Percentiles rank a stretch among this genome's conserved stretches.
Evolutionary conservation across 35 echinoderm and acorn worm genomes (phyloP).

Genomic region (Diadema setosum): DNA sequence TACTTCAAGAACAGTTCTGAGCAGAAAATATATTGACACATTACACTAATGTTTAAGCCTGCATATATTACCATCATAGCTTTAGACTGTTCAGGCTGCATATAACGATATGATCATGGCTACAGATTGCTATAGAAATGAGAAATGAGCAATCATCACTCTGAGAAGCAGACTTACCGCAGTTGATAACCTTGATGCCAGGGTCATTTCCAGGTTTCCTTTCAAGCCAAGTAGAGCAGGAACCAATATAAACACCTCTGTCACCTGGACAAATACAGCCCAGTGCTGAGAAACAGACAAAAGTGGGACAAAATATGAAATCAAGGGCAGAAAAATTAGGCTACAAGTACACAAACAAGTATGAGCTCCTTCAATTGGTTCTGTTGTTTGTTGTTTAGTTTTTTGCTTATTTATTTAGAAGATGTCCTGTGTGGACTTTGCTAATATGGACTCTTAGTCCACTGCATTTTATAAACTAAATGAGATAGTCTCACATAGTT

Average conservation of each 20-base stretch:
- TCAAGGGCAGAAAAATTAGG: not conserved
- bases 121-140: not conserved
- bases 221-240: slow-evolving; percentile 91
- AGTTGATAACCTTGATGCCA: slow-evolving; percentile 95
- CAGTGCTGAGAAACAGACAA: slow-evolving; percentile 71
- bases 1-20: not conserved
- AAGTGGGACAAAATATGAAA: not conserved
- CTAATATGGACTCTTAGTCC: not conserved
- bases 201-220: slow-evolving; percentile 96
- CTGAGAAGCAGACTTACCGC: slow-evolving; percentile 52
- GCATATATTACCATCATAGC: not conserved
- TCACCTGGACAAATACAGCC: slow-evolving; percentile 72
- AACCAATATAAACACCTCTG: slow-evolving; percentile 94
- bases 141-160: not conserved
- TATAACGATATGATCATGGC: not conserved
- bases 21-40: not conserved
- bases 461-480: not conserved
- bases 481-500: no score
- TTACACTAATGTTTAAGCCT: not conserved
- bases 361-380: not conserved
- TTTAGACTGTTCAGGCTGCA: not conserved
- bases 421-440: not conserved
- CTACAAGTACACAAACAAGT: not conserved
- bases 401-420: not conserved
- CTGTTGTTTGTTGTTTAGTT: not conserved